These are phyloP conservation scores for Drosophila infuscata DNA, from an alignment of 2,888 invertebrate species.

Conservation along the genomic window DNA sequence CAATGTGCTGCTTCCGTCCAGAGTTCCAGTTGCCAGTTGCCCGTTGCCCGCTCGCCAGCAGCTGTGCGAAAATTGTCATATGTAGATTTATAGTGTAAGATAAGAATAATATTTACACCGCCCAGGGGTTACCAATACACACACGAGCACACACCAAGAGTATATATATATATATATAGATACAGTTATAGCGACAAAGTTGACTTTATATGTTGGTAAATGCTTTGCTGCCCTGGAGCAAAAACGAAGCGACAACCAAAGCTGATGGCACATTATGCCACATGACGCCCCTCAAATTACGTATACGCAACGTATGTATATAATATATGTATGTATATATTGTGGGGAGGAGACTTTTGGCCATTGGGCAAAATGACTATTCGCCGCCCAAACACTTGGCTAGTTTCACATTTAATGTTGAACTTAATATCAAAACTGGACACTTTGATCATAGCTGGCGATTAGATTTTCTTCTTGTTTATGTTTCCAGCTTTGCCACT, in stretches of 20 bases:
- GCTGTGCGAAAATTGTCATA: conserved; percentile 79
- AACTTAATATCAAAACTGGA: conserved; percentile 71
- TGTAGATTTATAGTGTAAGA: conserved; percentile 79
- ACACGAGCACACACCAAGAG: conserved; percentile 13
- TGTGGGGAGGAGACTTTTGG: conserved; percentile 26
- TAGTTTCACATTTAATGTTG: conserved; percentile 62
- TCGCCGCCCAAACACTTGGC: conserved; percentile 62
- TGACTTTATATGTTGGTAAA: conserved; percentile 72
- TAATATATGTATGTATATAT: background rate
- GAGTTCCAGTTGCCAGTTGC: conserved; percentile 8
- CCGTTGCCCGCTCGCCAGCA: conserved; percentile 47
- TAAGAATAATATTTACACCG: conserved; percentile 80
- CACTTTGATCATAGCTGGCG: conserved; percentile 73
- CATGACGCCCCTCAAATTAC: conserved; percentile 76
- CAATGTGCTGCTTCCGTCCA: conserved; percentile 15
- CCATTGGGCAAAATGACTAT: conserved; percentile 44
- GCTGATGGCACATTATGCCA: conserved; percentile 74
- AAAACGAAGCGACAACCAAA: conserved; percentile 48
- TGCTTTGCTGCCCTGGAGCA: conserved; percentile 57
- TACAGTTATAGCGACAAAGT: conserved; percentile 48
- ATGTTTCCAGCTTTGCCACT: conserved; percentile 40
- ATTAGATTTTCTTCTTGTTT: conserved; percentile 69
- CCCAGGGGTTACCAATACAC: conserved; percentile 61
- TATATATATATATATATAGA: conserved; percentile 16
- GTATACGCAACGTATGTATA: conserved; percentile 59